These are phyloP conservation scores for Antechinus flavipes DNA, from an alignment of 2,113 vertebrate species.

Conservation along the genomic window DNA sequence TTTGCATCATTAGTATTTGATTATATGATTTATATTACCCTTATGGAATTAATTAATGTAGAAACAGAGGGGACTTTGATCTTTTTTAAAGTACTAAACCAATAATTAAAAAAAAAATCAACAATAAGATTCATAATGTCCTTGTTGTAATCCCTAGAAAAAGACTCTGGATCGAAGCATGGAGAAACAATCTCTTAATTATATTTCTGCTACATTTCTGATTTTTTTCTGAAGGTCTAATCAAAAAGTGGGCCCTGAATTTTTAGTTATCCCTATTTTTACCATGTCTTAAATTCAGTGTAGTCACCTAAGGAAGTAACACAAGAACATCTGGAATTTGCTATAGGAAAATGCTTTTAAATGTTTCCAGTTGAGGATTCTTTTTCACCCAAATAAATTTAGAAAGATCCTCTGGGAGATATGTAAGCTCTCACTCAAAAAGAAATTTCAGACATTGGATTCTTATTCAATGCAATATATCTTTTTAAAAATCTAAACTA, in stretches of 20 bases:
- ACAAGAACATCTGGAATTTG: slow-evolving; percentile 29
- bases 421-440: slow-evolving; percentile 54
- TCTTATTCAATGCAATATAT: neutral
- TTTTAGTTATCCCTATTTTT: slow-evolving; percentile 8
- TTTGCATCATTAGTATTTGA: neutral
- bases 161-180: slow-evolving; percentile 17
- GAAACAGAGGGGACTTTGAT: neutral
- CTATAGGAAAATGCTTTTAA: slow-evolving; percentile 11
- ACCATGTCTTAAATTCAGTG: slow-evolving; percentile 28
- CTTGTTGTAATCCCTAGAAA: slow-evolving; percentile 7
- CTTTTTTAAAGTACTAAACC: neutral
- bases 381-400: slow-evolving; percentile 44
- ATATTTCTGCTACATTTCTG: neutral
- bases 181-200: neutral
- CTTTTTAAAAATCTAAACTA: slow-evolving; percentile 21
- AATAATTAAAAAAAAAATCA: neutral
- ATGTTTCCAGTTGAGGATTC: slow-evolving; percentile 48
- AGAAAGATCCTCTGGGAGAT: slow-evolving; percentile 29
- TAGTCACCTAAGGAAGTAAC: slow-evolving; percentile 12
- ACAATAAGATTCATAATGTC: neutral
- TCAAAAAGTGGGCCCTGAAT: neutral
- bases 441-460: slow-evolving; percentile 5
- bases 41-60: slow-evolving; percentile 24
- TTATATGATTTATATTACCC: slow-evolving; percentile 41
- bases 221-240: neutral